Evolutionary conservation across 2,888 invertebrate genomes (phyloP), one percentile per base, ranked within the genome.

Genomic region (Cheilosia soror): DNA sequence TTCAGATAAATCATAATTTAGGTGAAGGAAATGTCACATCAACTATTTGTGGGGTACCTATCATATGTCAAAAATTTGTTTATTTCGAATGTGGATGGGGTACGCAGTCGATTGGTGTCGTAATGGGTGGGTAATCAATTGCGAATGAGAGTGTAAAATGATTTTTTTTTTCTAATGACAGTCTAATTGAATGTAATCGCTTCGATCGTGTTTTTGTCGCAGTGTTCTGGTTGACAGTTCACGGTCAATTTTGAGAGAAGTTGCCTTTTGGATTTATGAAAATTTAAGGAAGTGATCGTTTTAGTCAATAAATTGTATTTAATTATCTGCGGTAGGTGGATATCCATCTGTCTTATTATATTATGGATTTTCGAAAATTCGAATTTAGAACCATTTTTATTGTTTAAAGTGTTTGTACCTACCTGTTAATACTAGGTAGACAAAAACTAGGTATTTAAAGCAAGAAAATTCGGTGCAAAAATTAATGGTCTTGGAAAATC

Each of bases 1-100:
- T 60, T 55, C 33, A 53, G 40, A 77, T 76, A 82, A 77, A 72
- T 78, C 78, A 82, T 63, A 33, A 47, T 20, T 47, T 76, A 49
- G 55, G 42, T 9, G 76, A 60, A 66, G 58, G 51, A 58, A 76
- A 76, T 60, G 66, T 66, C 76, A 76, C 42, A 42, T 40, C 5
- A 37, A n/a, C 6, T 44, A 20, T 1, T 11, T 20, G 20, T 40
- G 33, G 33, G 40, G 44, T 44, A 29, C n/a, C n/a, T 33, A 49
- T 55, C n/a, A n/a, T 71, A 2, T 66, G 68, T 66, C 66, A 66
- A 51, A 76, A 58, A 58, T 49, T 7, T 4, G 5, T 42, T 31
- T 27, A 13, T n/a, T 11, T 51, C 5, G n/a, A 11, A 6, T 29
- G 58, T 37, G 44, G 58, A 25, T 11, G 37, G 44, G 9, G 51